Base-by-base conservation (phyloP, 2,113 vertebrate species). In the Zosterops hypoxanthus region DNA sequence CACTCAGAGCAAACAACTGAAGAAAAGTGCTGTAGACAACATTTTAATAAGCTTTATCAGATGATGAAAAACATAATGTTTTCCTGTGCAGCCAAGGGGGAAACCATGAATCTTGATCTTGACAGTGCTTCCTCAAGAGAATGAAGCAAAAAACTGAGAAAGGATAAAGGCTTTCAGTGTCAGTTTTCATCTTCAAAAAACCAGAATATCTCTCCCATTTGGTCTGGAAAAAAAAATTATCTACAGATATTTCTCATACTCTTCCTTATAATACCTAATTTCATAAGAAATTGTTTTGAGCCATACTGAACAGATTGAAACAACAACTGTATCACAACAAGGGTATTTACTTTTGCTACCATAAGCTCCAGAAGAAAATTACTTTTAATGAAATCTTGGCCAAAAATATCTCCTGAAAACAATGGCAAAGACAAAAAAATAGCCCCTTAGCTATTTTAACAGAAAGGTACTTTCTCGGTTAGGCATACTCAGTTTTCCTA, bases 21-120 rank as follows among this genome's bases (percentile, higher is more conserved):
- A 52, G 56, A 76, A 88, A 90, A 93, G 79, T 75, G 64, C 28
- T 90, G 82, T 15, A 86, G 82, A 93, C 59, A 93, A 81, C 56
- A 81, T 90, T 90, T 78, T 71, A 92, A 83, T 71, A 68, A 83
- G 60, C 25, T 83, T 90, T 88, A 94, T 93, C 88, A 90, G 75
- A 81, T 80, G 60, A 86, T 71, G 71, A 83, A 87, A 96, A 93
- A 52, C 60, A 56, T 10, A 76, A 50, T 36, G 41, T 60, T 95
- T 91, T 76, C 71, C n/a, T 86, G 52, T 60, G 56, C 71, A 80
- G 56, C 24, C 56, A 73, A n/a, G 12, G 34, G 34, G 15, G 34
- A 31, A 94, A 61, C 17, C 8, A 66, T 70, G 75, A 77, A 85
- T 93, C 81, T 91, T 82, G 61, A 76, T 72, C 59, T 46, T 85